These are phyloP conservation scores for Orius insidiosus DNA, from an alignment of 1,140 invertebrate species.

Conservation along the genomic window DNA sequence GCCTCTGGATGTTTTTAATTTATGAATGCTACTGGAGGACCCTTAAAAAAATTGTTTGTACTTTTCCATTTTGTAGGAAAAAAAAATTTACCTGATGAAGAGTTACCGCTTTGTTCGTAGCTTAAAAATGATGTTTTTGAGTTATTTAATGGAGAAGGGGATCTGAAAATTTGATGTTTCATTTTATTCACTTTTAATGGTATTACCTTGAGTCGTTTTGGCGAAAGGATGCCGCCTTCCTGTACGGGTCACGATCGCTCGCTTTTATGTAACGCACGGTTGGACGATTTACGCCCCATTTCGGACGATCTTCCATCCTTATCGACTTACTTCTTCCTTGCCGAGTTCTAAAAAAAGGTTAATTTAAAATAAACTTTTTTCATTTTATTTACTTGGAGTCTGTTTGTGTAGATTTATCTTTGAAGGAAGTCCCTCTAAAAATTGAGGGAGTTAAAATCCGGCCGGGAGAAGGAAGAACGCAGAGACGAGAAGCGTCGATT, in stretches of 20 bases:
- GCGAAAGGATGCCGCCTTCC: neutral
- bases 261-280: constrained; percentile 54
- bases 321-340: constrained; percentile 24
- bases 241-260: constrained; percentile 52
- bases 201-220: constrained; percentile 12
- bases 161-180: constrained; percentile 10
- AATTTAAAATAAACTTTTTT: neutral
- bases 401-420: constrained; percentile 49
- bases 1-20: too few species aligned
- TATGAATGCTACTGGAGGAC: too few species aligned
- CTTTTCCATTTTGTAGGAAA: too few species aligned
- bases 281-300: constrained; percentile 48
- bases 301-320: constrained; percentile 38
- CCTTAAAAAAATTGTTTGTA: too few species aligned
- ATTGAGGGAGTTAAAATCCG: constrained; percentile 20
- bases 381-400: constrained; percentile 24
- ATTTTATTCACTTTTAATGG: neutral
- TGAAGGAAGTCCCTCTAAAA: constrained; percentile 10
- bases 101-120: too few species aligned
- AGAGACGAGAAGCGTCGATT: constrained; percentile 16
- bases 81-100: too few species aligned
- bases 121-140: too few species aligned
- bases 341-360: constrained; percentile 10
- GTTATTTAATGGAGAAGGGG: constrained; percentile 15
- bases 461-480: constrained; percentile 16